Evolutionary conservation across 2,113 vertebrate species (phyloP), one percentile per base, ranked within the genome.

Genomic region (Tricholaema leucomelas): DNA sequence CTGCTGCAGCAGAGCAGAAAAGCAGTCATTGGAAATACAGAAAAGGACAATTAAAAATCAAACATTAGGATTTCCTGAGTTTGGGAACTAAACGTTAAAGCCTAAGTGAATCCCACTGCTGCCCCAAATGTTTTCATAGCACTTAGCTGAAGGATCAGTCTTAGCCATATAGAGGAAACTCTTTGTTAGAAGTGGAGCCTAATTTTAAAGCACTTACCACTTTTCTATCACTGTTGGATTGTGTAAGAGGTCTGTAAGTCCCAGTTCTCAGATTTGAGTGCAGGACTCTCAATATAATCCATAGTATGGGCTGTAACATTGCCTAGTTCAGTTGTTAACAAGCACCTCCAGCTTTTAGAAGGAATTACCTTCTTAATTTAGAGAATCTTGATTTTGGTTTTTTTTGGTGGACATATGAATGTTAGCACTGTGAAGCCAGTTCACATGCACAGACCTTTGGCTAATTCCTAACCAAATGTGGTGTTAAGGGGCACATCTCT

Each of bases 1-100:
- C 28, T 87, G 81, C 31, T 75, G 58, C 65, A 87, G 74, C 91
- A 66, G 70, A 75, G 77, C 71, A 84, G 65, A 81, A 82, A 90
- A 66, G 31, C 33, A 52, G 28, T 76, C 10, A 71, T 67, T 67
- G 21, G 35, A 77, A 85, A 55, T 50, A 67, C 0, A 56, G 56
- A 59, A 60, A 60, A 17, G 33, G 40, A 33, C 20, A 84, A 55
- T 84, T 33, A 63, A 79, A 74, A 87, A 40, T 12, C 44, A 91
- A 82, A 8, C 23, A 3, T 5, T 73, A 52, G 79, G 60, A 30
- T 87, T 64, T 70, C 60, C 67, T 73, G 18, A 21, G 66, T 72
- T 63, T 31, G 70, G 69, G 54, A 64, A 36, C 8, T n/a, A n/a
- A n/a, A n/a, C n/a, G n/a, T n/a, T n/a, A 36, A 55, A 78, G 52